These are phyloP conservation scores for Chymomyza fuscimana DNA, from an alignment of 2,888 invertebrate species.

Conservation along the genomic window DNA sequence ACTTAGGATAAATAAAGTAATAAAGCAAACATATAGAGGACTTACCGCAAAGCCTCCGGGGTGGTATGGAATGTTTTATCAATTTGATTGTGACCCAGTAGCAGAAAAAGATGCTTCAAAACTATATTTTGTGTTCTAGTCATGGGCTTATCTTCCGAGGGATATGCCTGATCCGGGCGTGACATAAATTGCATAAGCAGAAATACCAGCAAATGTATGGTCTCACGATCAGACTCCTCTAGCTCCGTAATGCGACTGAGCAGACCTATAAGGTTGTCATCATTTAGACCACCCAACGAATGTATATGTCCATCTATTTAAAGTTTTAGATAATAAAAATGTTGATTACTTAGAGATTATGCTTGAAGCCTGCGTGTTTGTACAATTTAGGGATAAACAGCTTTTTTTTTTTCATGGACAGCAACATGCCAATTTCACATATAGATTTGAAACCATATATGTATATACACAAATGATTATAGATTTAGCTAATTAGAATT, in stretches of 20 bases:
- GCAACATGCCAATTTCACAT: conserved; percentile 71
- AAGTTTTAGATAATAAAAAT: neutral
- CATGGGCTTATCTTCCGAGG: conserved; percentile 90
- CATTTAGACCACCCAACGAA: conserved; percentile 89
- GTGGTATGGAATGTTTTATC: conserved; percentile 96
- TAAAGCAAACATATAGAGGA: neutral
- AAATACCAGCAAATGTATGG: conserved; percentile 95
- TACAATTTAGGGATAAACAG: conserved; percentile 33
- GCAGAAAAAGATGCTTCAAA: conserved; percentile 92
- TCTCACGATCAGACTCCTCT: conserved; percentile 97
- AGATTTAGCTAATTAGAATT: conserved; percentile 11
- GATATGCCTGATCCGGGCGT: conserved; percentile 89
- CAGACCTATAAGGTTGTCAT: conserved; percentile 89
- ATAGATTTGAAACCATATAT: conserved; percentile 55
- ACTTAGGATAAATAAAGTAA: neutral
- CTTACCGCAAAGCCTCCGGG: conserved; percentile 89
- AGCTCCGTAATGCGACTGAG: conserved; percentile 94
- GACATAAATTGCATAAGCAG: conserved; percentile 98
- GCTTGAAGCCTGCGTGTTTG: conserved; percentile 12
- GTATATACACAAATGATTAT: conserved; percentile 53
- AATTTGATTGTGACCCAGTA: conserved; percentile 94
- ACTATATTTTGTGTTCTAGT: conserved; percentile 92
- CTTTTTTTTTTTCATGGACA: conserved; percentile 45
- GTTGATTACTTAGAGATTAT: conserved; percentile 25
- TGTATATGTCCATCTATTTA: conserved; percentile 89